phyloP scores from a whole-genome alignment of 2,888 invertebrate genomes.

The Colostygia pectinataria region DNA sequence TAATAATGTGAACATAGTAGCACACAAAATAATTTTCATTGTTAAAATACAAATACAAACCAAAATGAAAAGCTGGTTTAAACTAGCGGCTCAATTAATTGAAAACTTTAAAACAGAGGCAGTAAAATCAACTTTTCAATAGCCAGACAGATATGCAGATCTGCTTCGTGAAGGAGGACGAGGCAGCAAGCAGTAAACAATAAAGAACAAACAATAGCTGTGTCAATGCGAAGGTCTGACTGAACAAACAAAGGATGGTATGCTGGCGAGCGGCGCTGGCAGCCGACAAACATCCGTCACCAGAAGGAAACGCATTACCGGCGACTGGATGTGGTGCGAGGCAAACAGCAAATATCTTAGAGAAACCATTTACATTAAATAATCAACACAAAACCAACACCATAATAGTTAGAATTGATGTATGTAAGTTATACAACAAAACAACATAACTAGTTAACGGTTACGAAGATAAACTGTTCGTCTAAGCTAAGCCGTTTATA shows the following conservation, averaged over 20 bases:
- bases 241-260: constrained; percentile 25
- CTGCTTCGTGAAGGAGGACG: constrained; percentile 7
- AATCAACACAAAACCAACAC: not conserved
- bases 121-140: constrained; percentile 1
- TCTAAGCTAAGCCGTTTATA: no score
- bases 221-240: constrained; percentile 26
- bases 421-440: no score
- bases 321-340: constrained; percentile 11
- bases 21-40: not conserved
- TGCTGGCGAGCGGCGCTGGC: constrained; percentile 11
- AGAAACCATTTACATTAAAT: no score
- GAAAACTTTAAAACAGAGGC: constrained; percentile 2
- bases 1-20: no score
- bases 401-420: no score
- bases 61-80: not conserved
- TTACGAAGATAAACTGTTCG: no score
- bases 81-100: not conserved
- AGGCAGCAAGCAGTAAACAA: constrained; percentile 18
- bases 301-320: constrained; percentile 21
- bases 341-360: not conserved
- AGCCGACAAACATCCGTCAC: constrained; percentile 32
- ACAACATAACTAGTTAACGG: no score
- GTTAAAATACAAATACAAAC: not conserved
- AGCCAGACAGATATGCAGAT: not conserved
- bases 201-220: constrained; percentile 25